phyloP scores from a whole-genome alignment of 2,888 invertebrate species.

The Siphlonurus alternatus region DNA sequence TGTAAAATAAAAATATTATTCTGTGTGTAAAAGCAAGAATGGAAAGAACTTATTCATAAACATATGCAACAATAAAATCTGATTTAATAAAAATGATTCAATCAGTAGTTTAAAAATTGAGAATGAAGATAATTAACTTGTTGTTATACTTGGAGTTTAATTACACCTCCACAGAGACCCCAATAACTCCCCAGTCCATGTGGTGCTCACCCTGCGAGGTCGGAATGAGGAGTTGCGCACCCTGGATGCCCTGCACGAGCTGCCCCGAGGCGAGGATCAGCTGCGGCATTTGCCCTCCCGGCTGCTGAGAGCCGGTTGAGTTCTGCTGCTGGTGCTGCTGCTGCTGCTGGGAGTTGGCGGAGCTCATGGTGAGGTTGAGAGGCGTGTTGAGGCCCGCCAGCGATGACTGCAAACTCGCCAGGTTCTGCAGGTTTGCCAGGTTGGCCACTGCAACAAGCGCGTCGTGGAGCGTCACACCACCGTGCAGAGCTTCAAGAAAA shows the following conservation, averaged over 20 bases:
- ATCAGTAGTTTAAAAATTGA: too few species aligned
- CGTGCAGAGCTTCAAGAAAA: too few species aligned
- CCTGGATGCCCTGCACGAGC: constrained; percentile 82
- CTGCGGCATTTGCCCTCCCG: constrained; percentile 80
- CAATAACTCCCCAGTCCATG: not conserved
- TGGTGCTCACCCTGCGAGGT: constrained; percentile 70
- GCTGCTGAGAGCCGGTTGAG: not conserved
- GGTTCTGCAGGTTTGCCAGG: too few species aligned
- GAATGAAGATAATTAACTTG: too few species aligned
- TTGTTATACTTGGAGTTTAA: not conserved
- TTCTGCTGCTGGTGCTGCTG: not conserved
- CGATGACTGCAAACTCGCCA: constrained; percentile 22
- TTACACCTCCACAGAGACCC: not conserved
- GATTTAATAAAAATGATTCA: too few species aligned
- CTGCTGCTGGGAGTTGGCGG: constrained; percentile 1
- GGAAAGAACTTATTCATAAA: too few species aligned
- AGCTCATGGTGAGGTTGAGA: constrained; percentile 58
- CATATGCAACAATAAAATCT: too few species aligned
- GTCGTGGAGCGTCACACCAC: too few species aligned
- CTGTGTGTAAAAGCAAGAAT: too few species aligned
- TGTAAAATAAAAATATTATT: too few species aligned
- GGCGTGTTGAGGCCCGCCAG: constrained; percentile 37
- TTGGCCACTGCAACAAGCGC: constrained; percentile 43
- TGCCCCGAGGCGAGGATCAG: constrained; percentile 82
- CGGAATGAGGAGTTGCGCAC: constrained; percentile 85